A percentile compares a stretch with the other conserved stretches of the same genome.
Conservation (phyloP, 2,797 vertebrate species). For the Sebastes alutus region DNA sequence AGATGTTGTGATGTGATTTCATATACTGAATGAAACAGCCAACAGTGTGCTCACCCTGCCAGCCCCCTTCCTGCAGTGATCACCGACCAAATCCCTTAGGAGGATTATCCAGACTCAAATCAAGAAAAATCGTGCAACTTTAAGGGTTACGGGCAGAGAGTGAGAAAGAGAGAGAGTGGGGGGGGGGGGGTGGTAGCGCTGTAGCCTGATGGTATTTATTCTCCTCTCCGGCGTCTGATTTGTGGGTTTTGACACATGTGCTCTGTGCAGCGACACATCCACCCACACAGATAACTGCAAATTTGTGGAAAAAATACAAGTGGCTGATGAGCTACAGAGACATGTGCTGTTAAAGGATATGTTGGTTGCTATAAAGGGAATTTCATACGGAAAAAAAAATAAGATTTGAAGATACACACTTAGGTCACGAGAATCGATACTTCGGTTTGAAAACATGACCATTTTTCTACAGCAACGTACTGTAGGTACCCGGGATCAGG, state of each 20-base stretch:
- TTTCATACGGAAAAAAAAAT: too few species aligned
- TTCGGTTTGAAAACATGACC: too few species aligned
- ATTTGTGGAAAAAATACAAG: neutral
- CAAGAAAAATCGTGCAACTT: constrained; percentile 78
- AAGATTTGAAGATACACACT: too few species aligned
- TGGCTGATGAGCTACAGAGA: neutral
- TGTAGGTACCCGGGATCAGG: too few species aligned
- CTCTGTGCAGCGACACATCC: neutral
- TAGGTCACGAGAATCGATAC: too few species aligned
- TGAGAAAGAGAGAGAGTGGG: constrained; percentile 26
- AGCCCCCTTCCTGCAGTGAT: constrained; percentile 70
- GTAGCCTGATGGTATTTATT: constrained; percentile 1
- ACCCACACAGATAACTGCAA: neutral
- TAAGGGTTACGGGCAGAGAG: constrained; percentile 61
- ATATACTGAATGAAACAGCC: constrained; percentile 68
- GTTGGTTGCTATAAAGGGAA: too few species aligned
- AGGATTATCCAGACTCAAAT: constrained; percentile 86
- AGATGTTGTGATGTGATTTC: constrained; percentile 53
- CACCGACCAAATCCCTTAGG: constrained; percentile 87
- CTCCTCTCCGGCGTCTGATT: neutral
- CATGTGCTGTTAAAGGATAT: neutral
- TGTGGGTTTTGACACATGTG: neutral
- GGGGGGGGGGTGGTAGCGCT: too few species aligned
- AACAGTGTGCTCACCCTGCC: constrained; percentile 41
- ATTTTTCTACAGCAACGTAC: too few species aligned